These are phyloP conservation scores for Arbacia lixula DNA, from an alignment of 53 echinoderm and acorn worm species.

Conservation along the genomic window DNA sequence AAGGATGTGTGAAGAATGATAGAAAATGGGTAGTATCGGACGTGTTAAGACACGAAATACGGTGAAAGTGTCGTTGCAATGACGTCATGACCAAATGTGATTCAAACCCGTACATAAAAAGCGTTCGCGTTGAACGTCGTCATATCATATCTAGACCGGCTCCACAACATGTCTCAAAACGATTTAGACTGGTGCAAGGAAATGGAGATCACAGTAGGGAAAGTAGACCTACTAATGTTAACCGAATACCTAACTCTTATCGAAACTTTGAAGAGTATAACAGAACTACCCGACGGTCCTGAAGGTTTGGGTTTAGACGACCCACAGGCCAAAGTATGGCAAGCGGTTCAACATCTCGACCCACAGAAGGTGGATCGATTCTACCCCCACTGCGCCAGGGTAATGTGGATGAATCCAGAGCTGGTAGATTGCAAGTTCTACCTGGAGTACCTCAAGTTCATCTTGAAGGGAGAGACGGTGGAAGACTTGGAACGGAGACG, in stretches of 20 bases:
- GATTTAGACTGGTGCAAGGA: slow-evolving; percentile 1
- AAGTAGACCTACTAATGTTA: slow-evolving; percentile 24
- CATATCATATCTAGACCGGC: too few relatives aligned
- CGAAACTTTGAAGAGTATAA: not conserved
- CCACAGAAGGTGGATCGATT: slow-evolving; percentile 18
- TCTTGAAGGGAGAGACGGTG: slow-evolving; percentile 12
- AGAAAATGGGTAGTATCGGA: too few relatives aligned
- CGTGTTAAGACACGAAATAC: too few relatives aligned
- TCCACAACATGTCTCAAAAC: too few relatives aligned
- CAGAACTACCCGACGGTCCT: not conserved
- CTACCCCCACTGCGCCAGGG: slow-evolving; percentile 24
- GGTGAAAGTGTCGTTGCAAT: too few relatives aligned
- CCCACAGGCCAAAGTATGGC: slow-evolving; percentile 12
- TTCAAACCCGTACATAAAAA: too few relatives aligned
- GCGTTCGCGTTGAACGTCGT: too few relatives aligned
- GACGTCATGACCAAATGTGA: too few relatives aligned
- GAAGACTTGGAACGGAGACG: not conserved
- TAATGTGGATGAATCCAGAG: slow-evolving; percentile 34
- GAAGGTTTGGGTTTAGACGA: not conserved
- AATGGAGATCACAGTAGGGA: not conserved
- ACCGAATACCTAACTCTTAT: not conserved
- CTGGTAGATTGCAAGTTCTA: not conserved
- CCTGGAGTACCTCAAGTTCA: slow-evolving; percentile 13
- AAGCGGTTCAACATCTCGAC: slow-evolving; percentile 9
- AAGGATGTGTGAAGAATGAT: too few relatives aligned